A percentile compares a stretch with the other conserved stretches of the same genome.
These are phyloP conservation scores for Folsomia candida DNA, from an alignment of 2,888 invertebrate genomes.

Conservation along the genomic window DNA sequence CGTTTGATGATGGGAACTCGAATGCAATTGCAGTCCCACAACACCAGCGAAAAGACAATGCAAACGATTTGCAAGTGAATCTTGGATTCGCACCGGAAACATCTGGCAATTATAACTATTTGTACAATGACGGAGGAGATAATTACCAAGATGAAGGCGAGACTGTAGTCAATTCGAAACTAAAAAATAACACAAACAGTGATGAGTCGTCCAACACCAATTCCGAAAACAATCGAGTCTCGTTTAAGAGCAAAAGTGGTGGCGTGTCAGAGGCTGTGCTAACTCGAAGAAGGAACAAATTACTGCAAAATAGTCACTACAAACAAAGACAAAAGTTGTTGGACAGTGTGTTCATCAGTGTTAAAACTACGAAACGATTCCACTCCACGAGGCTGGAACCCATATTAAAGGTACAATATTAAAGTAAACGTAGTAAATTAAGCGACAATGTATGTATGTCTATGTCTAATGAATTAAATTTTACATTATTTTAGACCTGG, in stretches of 20 bases:
- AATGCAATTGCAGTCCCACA: not conserved
- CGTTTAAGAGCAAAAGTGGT: slow-evolving; percentile 5
- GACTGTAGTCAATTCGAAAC: slow-evolving; percentile 12
- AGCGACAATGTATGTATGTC: no score
- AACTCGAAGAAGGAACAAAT: slow-evolving; percentile 17
- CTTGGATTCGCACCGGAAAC: slow-evolving; percentile 31
- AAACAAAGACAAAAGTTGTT: slow-evolving; percentile 53
- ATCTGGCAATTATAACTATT: slow-evolving; percentile 34
- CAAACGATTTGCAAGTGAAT: slow-evolving; percentile 4
- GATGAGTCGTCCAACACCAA: not conserved
- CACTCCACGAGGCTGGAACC: slow-evolving; percentile 79
- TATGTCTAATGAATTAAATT: no score
- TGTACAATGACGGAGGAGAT: slow-evolving; percentile 31
- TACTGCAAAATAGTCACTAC: slow-evolving; percentile 29
- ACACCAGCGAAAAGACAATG: not conserved
- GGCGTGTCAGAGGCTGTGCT: not conserved
- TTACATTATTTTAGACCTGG: no score
- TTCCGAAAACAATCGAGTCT: not conserved
- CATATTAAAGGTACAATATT: no score
- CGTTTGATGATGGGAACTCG: not conserved
- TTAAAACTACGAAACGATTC: slow-evolving; percentile 88
- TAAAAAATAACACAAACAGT: slow-evolving; percentile 1
- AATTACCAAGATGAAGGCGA: slow-evolving; percentile 23
- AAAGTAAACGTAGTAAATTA: no score
- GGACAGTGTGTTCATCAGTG: slow-evolving; percentile 89